These are phyloP conservation scores for Adelges cooleyi DNA, from an alignment of 1,140 invertebrate species.

Conservation along the genomic window DNA sequence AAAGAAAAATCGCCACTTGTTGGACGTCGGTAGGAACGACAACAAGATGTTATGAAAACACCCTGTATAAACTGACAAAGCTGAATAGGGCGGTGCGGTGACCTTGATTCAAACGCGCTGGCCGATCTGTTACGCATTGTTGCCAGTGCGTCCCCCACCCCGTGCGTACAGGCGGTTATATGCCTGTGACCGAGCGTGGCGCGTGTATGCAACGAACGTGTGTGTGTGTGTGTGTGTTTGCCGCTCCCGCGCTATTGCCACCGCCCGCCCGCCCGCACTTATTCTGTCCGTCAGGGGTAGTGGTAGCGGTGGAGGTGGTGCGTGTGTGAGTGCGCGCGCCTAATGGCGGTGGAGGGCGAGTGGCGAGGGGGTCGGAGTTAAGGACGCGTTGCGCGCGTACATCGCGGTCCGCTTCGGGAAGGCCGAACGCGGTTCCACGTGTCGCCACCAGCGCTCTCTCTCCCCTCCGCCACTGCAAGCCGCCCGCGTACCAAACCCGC, in stretches of 20 bases:
- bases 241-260: neutral
- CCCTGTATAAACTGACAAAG: conserved; percentile 16
- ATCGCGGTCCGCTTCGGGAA: conserved; percentile 10
- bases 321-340: conserved; percentile 2
- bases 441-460: conserved; percentile 23
- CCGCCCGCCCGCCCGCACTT: neutral
- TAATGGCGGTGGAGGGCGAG: neutral
- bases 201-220: conserved; percentile 1
- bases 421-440: conserved; percentile 24
- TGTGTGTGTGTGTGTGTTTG: neutral
- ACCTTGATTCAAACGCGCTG: conserved; percentile 22
- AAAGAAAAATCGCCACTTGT: neutral
- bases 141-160: conserved; percentile 24
- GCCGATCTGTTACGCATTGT: conserved; percentile 28
- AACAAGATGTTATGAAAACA: too few species aligned
- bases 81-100: conserved; percentile 19
- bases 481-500: conserved; percentile 11
- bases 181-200: too few species aligned
- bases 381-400: conserved; percentile 11
- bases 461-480: neutral
- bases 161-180: neutral
- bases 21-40: neutral
- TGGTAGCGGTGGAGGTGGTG: conserved; percentile 2
- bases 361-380: conserved; percentile 12
- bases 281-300: neutral